These are phyloP conservation scores for Nyctibius bracteatus DNA, from an alignment of 2,113 vertebrate species.

Conservation along the genomic window DNA sequence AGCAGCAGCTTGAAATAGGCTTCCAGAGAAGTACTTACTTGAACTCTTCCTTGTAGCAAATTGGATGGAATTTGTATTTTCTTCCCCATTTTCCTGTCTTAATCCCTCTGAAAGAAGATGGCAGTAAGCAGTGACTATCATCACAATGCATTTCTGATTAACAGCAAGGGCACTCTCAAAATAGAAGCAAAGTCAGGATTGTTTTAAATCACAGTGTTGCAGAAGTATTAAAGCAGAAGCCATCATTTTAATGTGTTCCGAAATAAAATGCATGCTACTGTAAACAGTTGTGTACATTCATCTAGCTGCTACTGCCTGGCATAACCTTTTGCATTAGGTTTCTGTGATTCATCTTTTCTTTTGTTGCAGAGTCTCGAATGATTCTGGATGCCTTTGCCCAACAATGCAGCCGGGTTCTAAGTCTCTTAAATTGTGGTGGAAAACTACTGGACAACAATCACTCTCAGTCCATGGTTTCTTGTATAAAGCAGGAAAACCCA, in stretches of 20 bases:
- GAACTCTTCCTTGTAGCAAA: not conserved
- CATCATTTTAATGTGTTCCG: slow-evolving; percentile 25
- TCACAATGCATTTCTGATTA: slow-evolving; percentile 64
- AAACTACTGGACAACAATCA: slow-evolving; percentile 87
- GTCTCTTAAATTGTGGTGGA: slow-evolving; percentile 91
- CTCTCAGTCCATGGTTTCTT: slow-evolving; percentile 81
- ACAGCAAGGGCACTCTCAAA: slow-evolving; percentile 72
- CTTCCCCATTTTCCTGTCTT: not conserved
- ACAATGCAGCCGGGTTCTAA: slow-evolving; percentile 96
- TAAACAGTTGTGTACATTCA: not conserved
- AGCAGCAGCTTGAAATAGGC: not conserved
- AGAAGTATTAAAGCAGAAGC: slow-evolving; percentile 37
- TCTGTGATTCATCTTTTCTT: slow-evolving; percentile 60
- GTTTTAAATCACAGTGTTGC: slow-evolving; percentile 62
- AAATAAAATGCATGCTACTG: slow-evolving; percentile 34
- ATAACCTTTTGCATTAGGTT: not conserved
- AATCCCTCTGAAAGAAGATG: slow-evolving; percentile 18
- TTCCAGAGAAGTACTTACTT: not conserved
- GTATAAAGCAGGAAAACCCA: slow-evolving; percentile 88
- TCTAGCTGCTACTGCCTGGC: slow-evolving; percentile 4
- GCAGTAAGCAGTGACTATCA: slow-evolving; percentile 29
- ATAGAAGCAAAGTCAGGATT: slow-evolving; percentile 70
- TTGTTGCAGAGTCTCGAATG: slow-evolving; percentile 88
- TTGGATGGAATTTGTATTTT: slow-evolving; percentile 18
- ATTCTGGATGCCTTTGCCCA: slow-evolving; percentile 98